Evolutionary conservation across 2,888 invertebrate species (phyloP).

Genomic region (Beris chalybata): DNA sequence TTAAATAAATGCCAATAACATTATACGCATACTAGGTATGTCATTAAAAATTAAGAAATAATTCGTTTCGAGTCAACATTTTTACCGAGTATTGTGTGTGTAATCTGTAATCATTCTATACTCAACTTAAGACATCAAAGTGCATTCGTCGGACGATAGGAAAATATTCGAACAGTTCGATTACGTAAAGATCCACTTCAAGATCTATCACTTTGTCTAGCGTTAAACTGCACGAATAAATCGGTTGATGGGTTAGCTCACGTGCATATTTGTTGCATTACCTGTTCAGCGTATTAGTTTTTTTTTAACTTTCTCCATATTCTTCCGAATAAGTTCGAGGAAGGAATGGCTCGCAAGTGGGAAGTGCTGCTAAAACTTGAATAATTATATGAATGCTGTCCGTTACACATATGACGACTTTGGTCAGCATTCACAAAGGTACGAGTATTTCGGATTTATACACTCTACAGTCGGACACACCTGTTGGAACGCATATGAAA

Average conservation of each 20-base stretch:
- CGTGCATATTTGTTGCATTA: constrained; percentile 1
- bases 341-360: not conserved
- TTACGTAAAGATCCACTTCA: constrained; percentile 5
- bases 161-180: too few species aligned
- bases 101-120: too few species aligned
- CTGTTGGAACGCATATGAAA: not conserved
- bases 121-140: too few species aligned
- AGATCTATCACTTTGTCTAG: not conserved
- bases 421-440: too few species aligned
- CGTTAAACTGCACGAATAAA: not conserved
- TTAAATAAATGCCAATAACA: too few species aligned
- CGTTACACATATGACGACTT: not conserved
- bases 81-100: too few species aligned
- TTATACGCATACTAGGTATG: too few species aligned
- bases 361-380: constrained; percentile 11
- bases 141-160: too few species aligned
- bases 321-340: not conserved
- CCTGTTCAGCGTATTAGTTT: not conserved
- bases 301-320: constrained; percentile 12
- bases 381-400: constrained; percentile 1
- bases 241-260: constrained; percentile 2
- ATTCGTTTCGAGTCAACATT: too few species aligned
- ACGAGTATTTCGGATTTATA: too few species aligned
- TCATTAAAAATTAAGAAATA: too few species aligned
- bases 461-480: not conserved